Conservation (phyloP, 2,797 vertebrate genomes). For the Borostomias antarcticus region DNA sequence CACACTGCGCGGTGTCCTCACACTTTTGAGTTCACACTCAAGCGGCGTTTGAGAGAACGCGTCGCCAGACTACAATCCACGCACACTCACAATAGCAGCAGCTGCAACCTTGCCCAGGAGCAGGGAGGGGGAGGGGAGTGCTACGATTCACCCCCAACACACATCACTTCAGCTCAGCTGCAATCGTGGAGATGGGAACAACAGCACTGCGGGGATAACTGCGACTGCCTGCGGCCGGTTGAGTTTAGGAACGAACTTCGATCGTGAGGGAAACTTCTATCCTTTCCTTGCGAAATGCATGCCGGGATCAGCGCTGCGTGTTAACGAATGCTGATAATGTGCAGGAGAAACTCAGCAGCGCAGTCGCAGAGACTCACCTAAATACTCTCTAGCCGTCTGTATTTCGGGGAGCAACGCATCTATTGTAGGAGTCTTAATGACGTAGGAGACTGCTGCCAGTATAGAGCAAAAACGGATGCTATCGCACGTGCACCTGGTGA, state of each 20-base stretch:
- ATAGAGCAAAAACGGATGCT: conserved; percentile 56
- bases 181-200: conserved; percentile 55
- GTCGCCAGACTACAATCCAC: conserved; percentile 25
- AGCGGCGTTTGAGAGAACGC: conserved; percentile 17
- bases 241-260: conserved; percentile 12
- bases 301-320: conserved; percentile 7
- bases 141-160: conserved; percentile 35
- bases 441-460: conserved; percentile 38
- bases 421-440: conserved; percentile 34
- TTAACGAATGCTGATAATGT: conserved; percentile 20
- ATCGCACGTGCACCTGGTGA: conserved; percentile 63
- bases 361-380: conserved; percentile 31
- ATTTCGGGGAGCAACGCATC: too few species aligned
- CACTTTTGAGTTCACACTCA: conserved; percentile 46
- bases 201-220: conserved; percentile 68
- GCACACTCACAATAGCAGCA: conserved; percentile 39
- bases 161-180: conserved; percentile 62
- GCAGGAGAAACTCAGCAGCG: conserved; percentile 24
- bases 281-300: background rate
- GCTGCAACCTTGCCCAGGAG: conserved; percentile 59
- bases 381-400: conserved; percentile 32
- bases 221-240: conserved; percentile 37
- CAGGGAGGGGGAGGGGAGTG: conserved; percentile 42
- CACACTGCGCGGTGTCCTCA: conserved; percentile 23
- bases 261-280: conserved; percentile 21